Conservation (phyloP, 2,113 vertebrate genomes). For the Heterocephalus glaber region DNA sequence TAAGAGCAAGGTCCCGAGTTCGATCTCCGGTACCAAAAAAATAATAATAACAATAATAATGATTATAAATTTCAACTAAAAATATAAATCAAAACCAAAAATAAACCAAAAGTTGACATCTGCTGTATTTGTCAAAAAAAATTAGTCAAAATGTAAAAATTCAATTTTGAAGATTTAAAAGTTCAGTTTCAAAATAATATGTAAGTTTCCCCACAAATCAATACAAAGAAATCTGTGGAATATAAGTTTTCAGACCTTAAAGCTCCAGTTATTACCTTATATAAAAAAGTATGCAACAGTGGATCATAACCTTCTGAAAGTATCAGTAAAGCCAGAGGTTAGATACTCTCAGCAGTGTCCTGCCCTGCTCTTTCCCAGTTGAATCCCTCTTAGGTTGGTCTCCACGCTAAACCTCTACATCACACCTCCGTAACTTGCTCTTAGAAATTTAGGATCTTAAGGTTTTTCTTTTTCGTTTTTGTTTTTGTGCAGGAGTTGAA, state of each 20-base stretch:
- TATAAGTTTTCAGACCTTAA: conserved; percentile 11
- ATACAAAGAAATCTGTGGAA: conserved; percentile 7
- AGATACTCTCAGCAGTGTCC: neutral
- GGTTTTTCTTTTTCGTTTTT: neutral
- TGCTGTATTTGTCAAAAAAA: conserved; percentile 43
- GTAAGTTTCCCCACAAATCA: conserved; percentile 23
- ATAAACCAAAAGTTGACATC: neutral
- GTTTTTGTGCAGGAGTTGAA: neutral
- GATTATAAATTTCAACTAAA: neutral
- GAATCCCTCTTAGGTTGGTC: neutral
- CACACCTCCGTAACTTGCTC: neutral
- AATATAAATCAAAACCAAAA: conserved; percentile 36
- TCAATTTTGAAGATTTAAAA: conserved; percentile 28
- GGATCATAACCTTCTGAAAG: neutral
- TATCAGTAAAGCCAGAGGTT: conserved; percentile 8
- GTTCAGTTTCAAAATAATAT: conserved; percentile 1
- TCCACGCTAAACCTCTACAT: too few relatives aligned
- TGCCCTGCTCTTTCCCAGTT: neutral
- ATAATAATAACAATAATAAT: too few relatives aligned
- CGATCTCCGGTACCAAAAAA: too few relatives aligned
- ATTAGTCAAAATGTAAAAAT: conserved; percentile 38
- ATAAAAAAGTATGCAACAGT: neutral
- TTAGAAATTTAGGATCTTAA: neutral
- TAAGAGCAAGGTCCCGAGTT: too few relatives aligned
- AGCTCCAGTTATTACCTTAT: neutral